A percentile compares a stretch with the other conserved stretches of the same genome.
phyloP scores from a whole-genome alignment of 2,888 invertebrate species.

The Amphipoea oculea region DNA sequence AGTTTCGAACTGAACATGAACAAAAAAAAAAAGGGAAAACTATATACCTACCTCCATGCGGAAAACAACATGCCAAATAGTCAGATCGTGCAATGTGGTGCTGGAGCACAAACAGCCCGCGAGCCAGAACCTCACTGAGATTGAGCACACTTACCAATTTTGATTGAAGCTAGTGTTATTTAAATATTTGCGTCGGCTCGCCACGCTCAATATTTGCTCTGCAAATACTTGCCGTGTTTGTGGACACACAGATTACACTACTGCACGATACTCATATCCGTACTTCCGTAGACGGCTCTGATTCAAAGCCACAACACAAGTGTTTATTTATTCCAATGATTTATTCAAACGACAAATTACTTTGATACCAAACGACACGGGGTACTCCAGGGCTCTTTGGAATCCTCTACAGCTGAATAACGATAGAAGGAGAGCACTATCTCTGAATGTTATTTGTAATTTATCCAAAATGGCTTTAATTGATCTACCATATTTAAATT shows the following conservation, averaged over 20 bases:
- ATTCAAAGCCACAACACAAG: not conserved
- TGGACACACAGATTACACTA: conserved; percentile 12
- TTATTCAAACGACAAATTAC: conserved; percentile 1
- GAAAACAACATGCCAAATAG: not conserved
- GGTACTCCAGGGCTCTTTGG: not conserved
- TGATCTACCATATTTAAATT: not conserved
- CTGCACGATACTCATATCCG: conserved; percentile 8
- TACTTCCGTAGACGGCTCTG: conserved; percentile 1
- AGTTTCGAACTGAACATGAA: conserved; percentile 9
- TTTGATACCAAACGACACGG: not conserved
- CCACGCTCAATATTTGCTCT: conserved; percentile 45
- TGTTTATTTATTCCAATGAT: conserved; percentile 33
- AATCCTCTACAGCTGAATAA: conserved; percentile 2
- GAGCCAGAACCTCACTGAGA: not conserved
- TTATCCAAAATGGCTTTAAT: not conserved
- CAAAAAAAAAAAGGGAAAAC: conserved; percentile 27
- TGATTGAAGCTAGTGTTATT: conserved; percentile 9
- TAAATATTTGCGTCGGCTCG: conserved; percentile 45
- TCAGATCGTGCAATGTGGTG: not conserved
- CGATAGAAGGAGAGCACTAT: not conserved
- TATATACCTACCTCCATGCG: not conserved
- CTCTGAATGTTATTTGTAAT: not conserved
- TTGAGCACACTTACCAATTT: not conserved
- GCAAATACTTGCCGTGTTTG: conserved; percentile 31
- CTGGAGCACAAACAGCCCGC: not conserved